Conservation (phyloP, 2,888 invertebrate genomes). For the Melinaea marsaeus region DNA sequence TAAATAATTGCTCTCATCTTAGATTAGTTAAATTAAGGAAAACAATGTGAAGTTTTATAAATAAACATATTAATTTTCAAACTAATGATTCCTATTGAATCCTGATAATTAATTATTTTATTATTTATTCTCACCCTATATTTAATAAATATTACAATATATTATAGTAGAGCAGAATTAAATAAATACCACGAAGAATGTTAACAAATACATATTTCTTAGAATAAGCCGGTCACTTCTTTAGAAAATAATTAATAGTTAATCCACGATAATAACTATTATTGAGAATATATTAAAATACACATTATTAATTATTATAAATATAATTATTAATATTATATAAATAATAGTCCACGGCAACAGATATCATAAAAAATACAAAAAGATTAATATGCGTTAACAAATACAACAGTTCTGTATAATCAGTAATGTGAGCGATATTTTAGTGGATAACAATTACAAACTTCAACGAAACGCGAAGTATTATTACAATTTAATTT, state of each 20-base stretch:
- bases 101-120: no score
- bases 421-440: conserved; percentile 28
- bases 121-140: conserved; percentile 10
- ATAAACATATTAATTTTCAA: no score
- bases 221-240: neutral
- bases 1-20: no score
- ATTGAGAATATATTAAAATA: no score
- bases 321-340: no score
- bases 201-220: conserved; percentile 3
- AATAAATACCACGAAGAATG: neutral
- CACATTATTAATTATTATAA: no score
- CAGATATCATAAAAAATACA: conserved; percentile 7
- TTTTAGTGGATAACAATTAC: conserved; percentile 43
- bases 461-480: conserved; percentile 43
- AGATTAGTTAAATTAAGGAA: no score
- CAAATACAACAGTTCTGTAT: conserved; percentile 8
- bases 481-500: conserved; percentile 28
- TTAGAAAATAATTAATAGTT: neutral
- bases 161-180: neutral
- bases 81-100: no score
- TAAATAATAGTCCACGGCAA: neutral
- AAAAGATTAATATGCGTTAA: neutral
- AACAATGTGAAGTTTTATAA: no score
- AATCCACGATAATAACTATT: neutral
- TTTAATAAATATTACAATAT: conserved; percentile 8